Evolutionary conservation across 2,797 vertebrate genomes (phyloP), one percentile per base, ranked within the genome.

Genomic region (Dipus sagitta): DNA sequence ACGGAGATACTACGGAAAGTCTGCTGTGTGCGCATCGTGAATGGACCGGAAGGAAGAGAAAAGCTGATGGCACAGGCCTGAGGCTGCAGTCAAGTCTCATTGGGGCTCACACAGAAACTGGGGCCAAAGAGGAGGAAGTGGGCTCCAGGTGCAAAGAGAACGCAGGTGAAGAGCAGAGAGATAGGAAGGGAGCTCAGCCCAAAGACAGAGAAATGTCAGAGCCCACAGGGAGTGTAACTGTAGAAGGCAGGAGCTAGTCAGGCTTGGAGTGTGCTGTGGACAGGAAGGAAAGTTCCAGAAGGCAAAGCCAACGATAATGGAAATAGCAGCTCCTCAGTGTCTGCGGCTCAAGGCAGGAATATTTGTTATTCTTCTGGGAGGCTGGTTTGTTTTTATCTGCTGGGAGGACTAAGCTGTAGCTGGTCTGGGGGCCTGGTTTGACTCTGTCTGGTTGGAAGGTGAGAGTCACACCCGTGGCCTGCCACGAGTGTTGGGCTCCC

Each of bases 401-500:
- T 26, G 34, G 65, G 58, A 47, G 64, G 74, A 84, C 58, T 30
- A 15, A 58, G 30, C 75, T 52, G 26, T 3, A 58, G 77, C 64
- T 38, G 30, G 47, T 52, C 17, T 7, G 42, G 34, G 34, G 58
- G 65, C 38, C 42, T 54, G 20, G n/a, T 74, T 23, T 18, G 52
- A 34, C 65, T 78, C 32, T 1, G 13, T 79, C 76, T 52, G 42
- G 42, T 85, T 8, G 13, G 26, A 21, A 64, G 34, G 26, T 21
- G 6, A 12, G 26, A 32, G 82, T n/a, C 64, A 17, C 2, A 5
- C 76, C 17, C 64, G 79, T 13, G 32, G 91, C 62, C 71, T 3
- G 2, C 38, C 23, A 0, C 30, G 2, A 0, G 58, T 21, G 32
- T 64, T 3, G 3, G 18, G 64, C 64, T 2, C 0, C 0, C 23